Conservation (phyloP, 2,888 invertebrate genomes). For the Microctonus hyperodae region DNA sequence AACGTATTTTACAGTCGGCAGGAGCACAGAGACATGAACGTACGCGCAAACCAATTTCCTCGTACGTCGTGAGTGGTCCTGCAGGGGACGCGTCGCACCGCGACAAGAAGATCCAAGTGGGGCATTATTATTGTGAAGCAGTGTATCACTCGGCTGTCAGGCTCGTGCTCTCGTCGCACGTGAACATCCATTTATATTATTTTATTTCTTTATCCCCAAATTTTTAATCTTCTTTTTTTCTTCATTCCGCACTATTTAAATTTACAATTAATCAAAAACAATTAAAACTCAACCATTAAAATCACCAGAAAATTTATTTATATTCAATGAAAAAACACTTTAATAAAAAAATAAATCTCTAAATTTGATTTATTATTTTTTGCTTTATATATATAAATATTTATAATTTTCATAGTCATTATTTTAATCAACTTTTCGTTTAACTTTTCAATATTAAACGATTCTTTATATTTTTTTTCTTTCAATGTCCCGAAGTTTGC, state of each 20-base stretch:
- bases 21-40: conserved; percentile 25
- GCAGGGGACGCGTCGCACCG: conserved; percentile 25
- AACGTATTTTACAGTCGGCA: neutral
- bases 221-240: neutral
- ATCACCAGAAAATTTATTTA: too few relatives aligned
- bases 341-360: too few relatives aligned
- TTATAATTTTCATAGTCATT: too few relatives aligned
- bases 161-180: conserved; percentile 21
- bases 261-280: neutral
- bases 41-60: conserved; percentile 47
- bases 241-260: neutral
- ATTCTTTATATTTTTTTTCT: too few relatives aligned
- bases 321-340: too few relatives aligned
- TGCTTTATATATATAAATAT: too few relatives aligned
- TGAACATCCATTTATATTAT: neutral
- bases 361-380: too few relatives aligned
- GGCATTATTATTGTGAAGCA: conserved; percentile 42
- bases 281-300: neutral
- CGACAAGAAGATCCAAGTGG: neutral
- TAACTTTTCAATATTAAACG: too few relatives aligned
- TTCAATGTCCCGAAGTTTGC: too few relatives aligned
- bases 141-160: conserved; percentile 36
- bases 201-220: too few relatives aligned
- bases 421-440: too few relatives aligned
- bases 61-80: conserved; percentile 62